phyloP scores from a whole-genome alignment of 2,888 invertebrate species.

The Dexiosoma caninum region DNA sequence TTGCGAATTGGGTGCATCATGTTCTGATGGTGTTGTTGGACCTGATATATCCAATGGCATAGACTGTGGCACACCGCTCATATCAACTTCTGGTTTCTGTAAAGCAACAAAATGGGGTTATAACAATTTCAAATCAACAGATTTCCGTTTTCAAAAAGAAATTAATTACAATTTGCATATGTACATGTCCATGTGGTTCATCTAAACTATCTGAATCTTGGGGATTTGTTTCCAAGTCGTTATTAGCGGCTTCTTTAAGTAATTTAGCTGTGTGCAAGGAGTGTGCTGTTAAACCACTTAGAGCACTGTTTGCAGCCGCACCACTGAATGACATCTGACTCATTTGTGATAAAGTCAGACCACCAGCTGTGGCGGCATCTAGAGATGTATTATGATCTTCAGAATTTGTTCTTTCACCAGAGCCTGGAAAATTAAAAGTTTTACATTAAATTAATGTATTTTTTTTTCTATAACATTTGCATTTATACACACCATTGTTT shows the following conservation, averaged over 20 bases:
- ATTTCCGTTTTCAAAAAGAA: too few species aligned
- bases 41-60: conserved; percentile 78
- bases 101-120: conserved; percentile 61
- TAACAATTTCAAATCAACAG: too few species aligned
- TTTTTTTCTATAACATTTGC: too few species aligned
- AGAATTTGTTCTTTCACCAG: conserved; percentile 79
- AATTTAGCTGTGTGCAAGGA: conserved; percentile 76
- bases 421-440: conserved; percentile 72
- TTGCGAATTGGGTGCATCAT: conserved; percentile 77
- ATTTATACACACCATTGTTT: conserved; percentile 78
- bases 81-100: conserved; percentile 77
- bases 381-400: conserved; percentile 78
- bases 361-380: conserved; percentile 75
- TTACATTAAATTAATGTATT: conserved; percentile 41
- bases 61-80: conserved; percentile 76
- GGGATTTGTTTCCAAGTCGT: conserved; percentile 79
- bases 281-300: conserved; percentile 73
- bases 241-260: conserved; percentile 77
- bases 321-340: conserved; percentile 78
- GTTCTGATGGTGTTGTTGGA: conserved; percentile 77
- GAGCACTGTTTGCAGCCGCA: conserved; percentile 72
- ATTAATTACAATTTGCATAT: conserved; percentile 78
- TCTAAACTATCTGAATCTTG: conserved; percentile 80
- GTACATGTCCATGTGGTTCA: conserved; percentile 77
- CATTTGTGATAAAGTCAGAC: conserved; percentile 78